Conservation (phyloP, 2,888 invertebrate species). For the Eulithis prunata region DNA sequence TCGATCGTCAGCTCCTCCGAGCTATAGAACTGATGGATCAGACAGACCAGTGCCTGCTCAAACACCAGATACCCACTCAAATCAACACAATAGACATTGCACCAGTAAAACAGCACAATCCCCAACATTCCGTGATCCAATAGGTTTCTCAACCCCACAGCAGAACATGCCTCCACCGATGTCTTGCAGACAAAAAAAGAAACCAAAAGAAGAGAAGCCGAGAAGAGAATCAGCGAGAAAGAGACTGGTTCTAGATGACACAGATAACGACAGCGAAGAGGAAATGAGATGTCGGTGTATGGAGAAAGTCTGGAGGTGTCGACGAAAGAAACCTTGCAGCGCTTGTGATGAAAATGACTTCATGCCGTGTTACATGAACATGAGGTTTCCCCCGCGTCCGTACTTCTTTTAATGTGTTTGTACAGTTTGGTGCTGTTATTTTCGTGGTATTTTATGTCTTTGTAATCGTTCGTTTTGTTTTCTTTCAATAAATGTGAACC, state of each 20-base stretch:
- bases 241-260: conserved; percentile 43
- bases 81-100: conserved; percentile 4
- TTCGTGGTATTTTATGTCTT: conserved; percentile 9
- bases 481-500: conserved; percentile 18
- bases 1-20: conserved; percentile 15
- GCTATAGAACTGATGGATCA: conserved; percentile 19
- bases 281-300: conserved; percentile 43
- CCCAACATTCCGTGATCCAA: conserved; percentile 28
- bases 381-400: conserved; percentile 41
- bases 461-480: conserved; percentile 11
- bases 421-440: conserved; percentile 1
- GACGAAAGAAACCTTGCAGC: conserved; percentile 32
- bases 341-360: conserved; percentile 38
- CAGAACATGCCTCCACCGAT: conserved; percentile 14
- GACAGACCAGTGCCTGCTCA: conserved; percentile 6
- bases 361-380: conserved; percentile 39
- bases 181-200: conserved; percentile 36
- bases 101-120: neutral
- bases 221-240: conserved; percentile 35
- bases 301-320: conserved; percentile 41
- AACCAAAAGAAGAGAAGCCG: conserved; percentile 28
- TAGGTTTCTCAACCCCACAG: conserved; percentile 46
- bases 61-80: neutral
- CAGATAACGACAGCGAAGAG: conserved; percentile 43
- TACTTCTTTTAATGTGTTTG: conserved; percentile 41